Base-by-base conservation (phyloP, 2,113 vertebrate genomes). In the Smithornis capensis region DNA sequence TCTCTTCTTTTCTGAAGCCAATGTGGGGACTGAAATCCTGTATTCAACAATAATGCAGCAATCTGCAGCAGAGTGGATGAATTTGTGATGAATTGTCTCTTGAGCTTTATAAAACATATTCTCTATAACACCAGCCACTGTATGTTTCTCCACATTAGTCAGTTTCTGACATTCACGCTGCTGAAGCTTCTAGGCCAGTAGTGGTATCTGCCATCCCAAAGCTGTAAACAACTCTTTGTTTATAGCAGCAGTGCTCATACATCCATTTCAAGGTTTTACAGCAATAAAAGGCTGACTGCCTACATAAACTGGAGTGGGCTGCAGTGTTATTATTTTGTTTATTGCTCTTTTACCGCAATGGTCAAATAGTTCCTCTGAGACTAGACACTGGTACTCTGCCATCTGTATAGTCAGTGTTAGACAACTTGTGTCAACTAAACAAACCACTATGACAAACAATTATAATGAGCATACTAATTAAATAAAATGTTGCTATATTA, bases 71-170 rank as follows among this genome's bases (percentile, higher is more conserved):
- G 97, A 98, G 97, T 98, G 96, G 96, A 98, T 98, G 97, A 97
- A 98, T 99, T 98, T 98, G 98, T 99, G 98, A 99, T 98, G 98
- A 98, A 98, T 98, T 97, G 96, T 98, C 98, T 97, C 97, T 92
- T 65, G 98, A 97, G 98, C 85, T 98, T 98, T 98, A 98, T 98
- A 98, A 99, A 98, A 97, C 96, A 97, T 96, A 95, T 97, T 98
- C 97, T 97, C 95, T 94, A 95, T 98, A 97, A 97, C 98, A 97
- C 91, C 97, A 98, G 96, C 93, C 90, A 96, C 96, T 97, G 96
- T 97, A 96, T 98, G 96, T 97, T 98, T 97, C 94, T 97, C 84
- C 92, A 75, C 95, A 96, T 98, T 97, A 95, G 96, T 98, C 97
- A 97, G 92, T 95, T 97, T 95, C 79, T 96, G 96, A 98, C 97